Evolutionary conservation across 2,888 invertebrate genomes (phyloP).

Genomic region (Tupiocoris notatus): DNA sequence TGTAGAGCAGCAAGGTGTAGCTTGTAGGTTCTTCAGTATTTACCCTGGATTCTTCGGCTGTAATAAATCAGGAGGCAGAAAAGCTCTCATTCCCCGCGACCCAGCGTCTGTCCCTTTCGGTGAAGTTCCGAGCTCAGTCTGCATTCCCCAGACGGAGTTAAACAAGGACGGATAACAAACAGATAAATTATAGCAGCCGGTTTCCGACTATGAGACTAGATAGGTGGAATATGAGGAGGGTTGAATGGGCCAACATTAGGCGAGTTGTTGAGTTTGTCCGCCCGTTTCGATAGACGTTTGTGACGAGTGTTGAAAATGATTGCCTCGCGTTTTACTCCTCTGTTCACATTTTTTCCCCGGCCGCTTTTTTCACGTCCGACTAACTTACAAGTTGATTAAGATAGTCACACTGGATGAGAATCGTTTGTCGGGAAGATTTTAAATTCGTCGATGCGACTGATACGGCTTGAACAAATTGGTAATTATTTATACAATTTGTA

Average conservation of each 20-base stretch:
- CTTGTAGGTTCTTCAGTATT: not conserved
- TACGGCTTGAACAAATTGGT: too few species aligned
- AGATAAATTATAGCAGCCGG: not conserved
- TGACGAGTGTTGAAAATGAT: conserved; percentile 33
- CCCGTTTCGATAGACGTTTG: conserved; percentile 33
- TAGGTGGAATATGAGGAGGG: not conserved
- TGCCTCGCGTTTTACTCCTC: not conserved
- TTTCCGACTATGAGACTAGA: not conserved
- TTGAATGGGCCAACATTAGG: conserved; percentile 28
- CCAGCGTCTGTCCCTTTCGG: not conserved
- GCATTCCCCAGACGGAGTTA: not conserved
- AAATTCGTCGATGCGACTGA: too few species aligned
- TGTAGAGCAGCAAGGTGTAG: not conserved
- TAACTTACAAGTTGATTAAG: too few species aligned
- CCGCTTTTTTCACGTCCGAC: too few species aligned
- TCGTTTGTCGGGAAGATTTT: too few species aligned
- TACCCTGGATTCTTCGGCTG: not conserved
- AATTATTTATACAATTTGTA: too few species aligned
- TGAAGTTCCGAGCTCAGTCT: not conserved
- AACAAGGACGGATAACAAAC: not conserved
- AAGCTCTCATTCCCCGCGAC: not conserved
- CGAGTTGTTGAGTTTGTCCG: conserved; percentile 31
- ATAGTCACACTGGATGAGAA: too few species aligned
- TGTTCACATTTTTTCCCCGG: too few species aligned
- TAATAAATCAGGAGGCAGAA: not conserved